Percentiles rank a stretch among this genome's conserved stretches.
Evolutionary conservation across 1,140 invertebrate genomes (phyloP).

Genomic region (Marisa cornuarietis): DNA sequence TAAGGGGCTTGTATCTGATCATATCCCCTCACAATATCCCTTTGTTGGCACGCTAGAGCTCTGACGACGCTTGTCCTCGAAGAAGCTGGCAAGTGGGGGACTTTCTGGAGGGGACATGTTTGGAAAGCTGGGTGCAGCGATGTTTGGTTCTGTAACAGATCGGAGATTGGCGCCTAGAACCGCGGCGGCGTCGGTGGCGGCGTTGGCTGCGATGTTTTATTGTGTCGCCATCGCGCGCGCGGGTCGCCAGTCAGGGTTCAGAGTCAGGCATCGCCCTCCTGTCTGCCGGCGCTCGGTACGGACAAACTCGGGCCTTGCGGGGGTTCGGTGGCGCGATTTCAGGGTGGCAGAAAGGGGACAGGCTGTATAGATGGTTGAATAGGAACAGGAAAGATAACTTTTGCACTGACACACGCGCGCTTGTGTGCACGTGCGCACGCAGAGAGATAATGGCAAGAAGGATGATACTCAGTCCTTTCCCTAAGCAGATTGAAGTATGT

Average conservation of each 20-base stretch:
- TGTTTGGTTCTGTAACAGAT: conserved; percentile 4
- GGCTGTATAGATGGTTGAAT: background rate
- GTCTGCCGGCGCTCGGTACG: no score
- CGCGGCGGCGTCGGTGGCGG: no score
- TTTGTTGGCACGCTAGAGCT: background rate
- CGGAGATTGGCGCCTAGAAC: background rate
- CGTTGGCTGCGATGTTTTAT: no score
- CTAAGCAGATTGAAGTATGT: no score
- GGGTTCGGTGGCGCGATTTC: background rate
- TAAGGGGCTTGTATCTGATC: background rate
- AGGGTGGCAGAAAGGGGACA: background rate
- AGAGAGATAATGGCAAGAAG: no score
- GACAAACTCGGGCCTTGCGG: background rate
- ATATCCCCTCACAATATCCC: background rate
- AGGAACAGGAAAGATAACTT: background rate
- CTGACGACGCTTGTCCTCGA: background rate
- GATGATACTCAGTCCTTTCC: no score
- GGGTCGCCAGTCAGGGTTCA: no score
- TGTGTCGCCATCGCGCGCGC: no score
- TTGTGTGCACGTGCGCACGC: background rate
- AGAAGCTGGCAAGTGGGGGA: background rate
- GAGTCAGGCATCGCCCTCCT: no score
- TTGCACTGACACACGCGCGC: conserved; percentile 5
- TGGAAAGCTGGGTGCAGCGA: background rate
- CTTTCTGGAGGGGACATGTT: background rate